phyloP scores from a whole-genome alignment of 2,888 invertebrate species.

The Tachina fera region DNA sequence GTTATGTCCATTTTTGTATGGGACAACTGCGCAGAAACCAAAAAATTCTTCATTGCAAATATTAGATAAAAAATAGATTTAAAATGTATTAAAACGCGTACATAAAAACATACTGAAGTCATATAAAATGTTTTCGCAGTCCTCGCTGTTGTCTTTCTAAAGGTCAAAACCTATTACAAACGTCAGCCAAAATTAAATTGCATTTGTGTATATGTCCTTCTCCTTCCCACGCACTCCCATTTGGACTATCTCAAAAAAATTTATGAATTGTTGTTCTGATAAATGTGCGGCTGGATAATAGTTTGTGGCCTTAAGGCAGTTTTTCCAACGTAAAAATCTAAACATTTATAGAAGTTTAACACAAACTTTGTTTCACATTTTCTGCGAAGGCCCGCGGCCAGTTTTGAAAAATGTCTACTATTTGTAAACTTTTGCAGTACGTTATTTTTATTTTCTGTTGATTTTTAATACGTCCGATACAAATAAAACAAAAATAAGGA shows the following conservation, averaged over 20 bases:
- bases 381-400: neutral
- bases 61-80: too few relatives aligned
- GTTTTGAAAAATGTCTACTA: neutral
- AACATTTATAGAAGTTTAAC: conserved; percentile 22
- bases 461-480: neutral
- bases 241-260: neutral
- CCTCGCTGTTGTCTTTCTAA: neutral
- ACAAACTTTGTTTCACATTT: neutral
- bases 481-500: too few relatives aligned
- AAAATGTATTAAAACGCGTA: too few relatives aligned
- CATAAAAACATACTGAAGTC: too few relatives aligned
- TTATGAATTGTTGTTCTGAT: neutral
- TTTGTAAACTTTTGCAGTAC: neutral
- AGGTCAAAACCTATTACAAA: conserved; percentile 3
- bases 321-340: conserved; percentile 1
- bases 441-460: neutral
- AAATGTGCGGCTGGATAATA: conserved; percentile 20
- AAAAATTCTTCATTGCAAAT: too few relatives aligned
- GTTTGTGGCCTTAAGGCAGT: conserved; percentile 10
- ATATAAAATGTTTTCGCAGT: neutral
- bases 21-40: too few relatives aligned
- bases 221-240: neutral
- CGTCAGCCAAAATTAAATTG: conserved; percentile 12
- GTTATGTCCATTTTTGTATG: too few relatives aligned
- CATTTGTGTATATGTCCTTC: neutral